Percentiles rank a stretch among this genome's conserved stretches.
These are phyloP conservation scores for Malurus leucopterus DNA, from an alignment of 2,797 vertebrate species.

Conservation along the genomic window DNA sequence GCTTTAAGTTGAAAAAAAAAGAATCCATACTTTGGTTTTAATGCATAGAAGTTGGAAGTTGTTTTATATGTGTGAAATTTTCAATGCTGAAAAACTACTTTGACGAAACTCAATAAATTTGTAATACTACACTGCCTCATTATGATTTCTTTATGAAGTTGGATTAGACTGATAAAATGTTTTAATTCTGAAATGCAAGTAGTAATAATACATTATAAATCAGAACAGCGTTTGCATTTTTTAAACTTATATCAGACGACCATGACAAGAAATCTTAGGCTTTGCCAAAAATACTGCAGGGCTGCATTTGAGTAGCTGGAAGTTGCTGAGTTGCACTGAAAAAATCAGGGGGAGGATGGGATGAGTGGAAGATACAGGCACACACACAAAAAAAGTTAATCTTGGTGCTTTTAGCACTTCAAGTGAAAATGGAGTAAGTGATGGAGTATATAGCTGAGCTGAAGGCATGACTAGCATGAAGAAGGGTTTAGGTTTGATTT, in stretches of 20 bases:
- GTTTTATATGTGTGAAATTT: slow-evolving; percentile 62
- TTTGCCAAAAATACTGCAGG: neutral
- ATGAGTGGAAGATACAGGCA: neutral
- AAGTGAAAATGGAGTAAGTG: neutral
- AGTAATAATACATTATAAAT: neutral
- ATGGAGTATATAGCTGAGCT: neutral
- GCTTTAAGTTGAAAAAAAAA: neutral
- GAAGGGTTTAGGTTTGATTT: neutral
- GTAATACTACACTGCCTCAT: slow-evolving; percentile 9
- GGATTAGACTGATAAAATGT: neutral
- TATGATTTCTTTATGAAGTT: neutral
- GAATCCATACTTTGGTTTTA: slow-evolving; percentile 20
- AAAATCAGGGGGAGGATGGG: neutral
- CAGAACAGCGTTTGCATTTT: neutral
- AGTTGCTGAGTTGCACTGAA: neutral
- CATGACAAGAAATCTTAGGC: neutral
- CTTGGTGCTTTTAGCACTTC: neutral
- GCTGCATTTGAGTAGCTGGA: neutral
- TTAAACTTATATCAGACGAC: neutral
- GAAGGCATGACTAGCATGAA: neutral
- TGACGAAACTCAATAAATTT: slow-evolving; percentile 59
- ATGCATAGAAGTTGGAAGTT: slow-evolving; percentile 18
- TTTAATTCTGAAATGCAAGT: neutral
- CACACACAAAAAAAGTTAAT: neutral
- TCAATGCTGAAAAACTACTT: slow-evolving; percentile 48